Evolutionary conservation across 2,113 vertebrate species (phyloP).

Genomic region (human (Homo sapiens)): GRCh38 chr12:110985501-110986000

Average conservation of each 20-base stretch:
- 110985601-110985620: not conserved
- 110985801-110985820: not conserved
- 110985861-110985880: not conserved
- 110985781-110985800: not conserved
- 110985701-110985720: not conserved
- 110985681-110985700: not conserved
- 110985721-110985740: not conserved
- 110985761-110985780: too few relatives aligned
- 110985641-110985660: not conserved
- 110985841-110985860: not conserved
- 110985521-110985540: slow-evolving; percentile 22
- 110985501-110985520: not conserved
- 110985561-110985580: not conserved
- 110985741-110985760: not conserved
- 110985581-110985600: not conserved
- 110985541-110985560: not conserved
- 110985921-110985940: not conserved
- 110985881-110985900: not conserved
- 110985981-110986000: not conserved
- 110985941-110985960: not conserved
- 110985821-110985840: not conserved
- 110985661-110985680: not conserved
- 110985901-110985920: not conserved
- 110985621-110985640: not conserved
- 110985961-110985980: not conserved